A percentile compares a stretch with the other conserved stretches of the same genome.
Conservation (phyloP, 2,888 invertebrate genomes). For the Pristionchus fissidentatus region DNA sequence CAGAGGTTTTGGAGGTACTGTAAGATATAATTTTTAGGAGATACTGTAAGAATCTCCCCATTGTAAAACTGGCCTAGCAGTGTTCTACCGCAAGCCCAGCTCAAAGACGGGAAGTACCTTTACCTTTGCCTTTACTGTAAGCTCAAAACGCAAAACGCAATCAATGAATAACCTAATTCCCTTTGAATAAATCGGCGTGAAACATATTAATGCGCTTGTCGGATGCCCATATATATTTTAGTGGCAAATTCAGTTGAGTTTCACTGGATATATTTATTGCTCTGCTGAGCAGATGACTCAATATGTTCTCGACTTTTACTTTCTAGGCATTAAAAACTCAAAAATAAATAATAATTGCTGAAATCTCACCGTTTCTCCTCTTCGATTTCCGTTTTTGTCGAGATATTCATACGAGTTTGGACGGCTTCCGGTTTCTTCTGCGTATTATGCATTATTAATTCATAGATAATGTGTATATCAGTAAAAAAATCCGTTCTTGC, state of each 20-base stretch:
- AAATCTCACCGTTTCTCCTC: conserved; percentile 26
- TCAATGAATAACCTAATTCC: too few relatives aligned
- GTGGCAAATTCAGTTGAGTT: not conserved
- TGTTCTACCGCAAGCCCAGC: too few relatives aligned
- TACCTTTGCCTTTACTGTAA: too few relatives aligned
- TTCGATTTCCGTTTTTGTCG: not conserved
- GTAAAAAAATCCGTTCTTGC: not conserved
- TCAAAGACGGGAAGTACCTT: too few relatives aligned
- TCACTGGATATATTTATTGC: not conserved
- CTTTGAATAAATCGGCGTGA: not conserved
- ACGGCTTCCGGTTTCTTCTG: conserved; percentile 25
- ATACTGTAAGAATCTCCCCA: too few relatives aligned
- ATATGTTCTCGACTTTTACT: too few relatives aligned
- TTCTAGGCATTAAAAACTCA: not conserved
- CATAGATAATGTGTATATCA: not conserved
- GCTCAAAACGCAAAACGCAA: not conserved
- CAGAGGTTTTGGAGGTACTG: conserved; percentile 46
- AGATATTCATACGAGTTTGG: not conserved
- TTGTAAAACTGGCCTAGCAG: too few relatives aligned
- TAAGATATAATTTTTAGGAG: too few relatives aligned
- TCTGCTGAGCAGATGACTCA: not conserved
- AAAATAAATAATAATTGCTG: not conserved
- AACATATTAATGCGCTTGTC: not conserved
- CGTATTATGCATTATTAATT: not conserved
- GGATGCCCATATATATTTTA: not conserved